Base-by-base conservation (phyloP, 2,888 invertebrate genomes). In the Metalampra italica region DNA sequence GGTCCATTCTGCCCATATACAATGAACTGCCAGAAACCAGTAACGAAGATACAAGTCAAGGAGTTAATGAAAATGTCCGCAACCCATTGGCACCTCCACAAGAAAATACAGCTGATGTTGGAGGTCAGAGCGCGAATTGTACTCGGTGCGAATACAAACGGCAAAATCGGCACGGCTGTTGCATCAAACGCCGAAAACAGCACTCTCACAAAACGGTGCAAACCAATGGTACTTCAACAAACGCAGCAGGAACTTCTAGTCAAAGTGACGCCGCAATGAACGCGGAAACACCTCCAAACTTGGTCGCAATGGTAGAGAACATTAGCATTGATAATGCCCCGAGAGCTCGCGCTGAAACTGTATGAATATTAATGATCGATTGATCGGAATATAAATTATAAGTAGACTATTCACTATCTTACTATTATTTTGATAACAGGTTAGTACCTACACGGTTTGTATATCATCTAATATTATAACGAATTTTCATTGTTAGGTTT, bases 281-380 rank as follows among this genome's bases (percentile, higher is more conserved):
- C 37, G 12, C 8, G 1, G 49, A 50, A 46, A 29, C 34, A 29
- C 22, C 43, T 13, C 43, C 42, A 39, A 50, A 45, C 45, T 37
- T 66, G 29, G 55, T 54, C 12, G 47, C 29, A 13, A 51, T 64
- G 59, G 68, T 67, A 44, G 65, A 71, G 47, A 64, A 59, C 38
- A 62, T 68, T 29, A 36, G 41, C 9, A 45, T 37, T 22, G 37
- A 14, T 11, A 43, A 15, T 11, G 29, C 47, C 1, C 53, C 14
- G 51, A 60, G 29, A 34, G 14, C 43, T 12, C 11, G 12, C 3
- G 34, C 5, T 15, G 32, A 7, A 43, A 32, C 29, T 43, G 30
- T 13, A n/a, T 34, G 11, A 15, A 15, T 15, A 29, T 12, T n/a
- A 29, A 8, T 1, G 29, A 42, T 12, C 29, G n/a, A 40, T 42